Evolutionary conservation across 1,140 invertebrate species (phyloP), one percentile per base, ranked within the genome.

Genomic region (Meloidogyne hapla): DNA sequence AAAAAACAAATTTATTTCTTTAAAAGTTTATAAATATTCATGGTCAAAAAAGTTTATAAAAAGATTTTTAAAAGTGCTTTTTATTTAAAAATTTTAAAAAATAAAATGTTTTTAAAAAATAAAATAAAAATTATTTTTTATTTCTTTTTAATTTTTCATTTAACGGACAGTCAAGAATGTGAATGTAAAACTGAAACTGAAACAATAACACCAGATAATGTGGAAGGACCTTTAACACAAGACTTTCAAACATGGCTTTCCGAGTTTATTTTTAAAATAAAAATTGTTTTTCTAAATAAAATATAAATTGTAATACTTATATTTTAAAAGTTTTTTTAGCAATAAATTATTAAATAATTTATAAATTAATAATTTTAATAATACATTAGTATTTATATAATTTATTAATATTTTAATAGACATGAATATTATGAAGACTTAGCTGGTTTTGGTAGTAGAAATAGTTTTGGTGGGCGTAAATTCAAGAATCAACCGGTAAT

Each of bases 401-500:
- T 13, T 13, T 42, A 9, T 2, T 42, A 42, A 42, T 42, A 13
- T 42, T 42, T 13, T 42, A 10, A 48, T 5, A 48, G 45, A 2
- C 45, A 48, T 48, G 25, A 62, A 21, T 72, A 72, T 40, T 26
- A 72, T 40, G 42, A 48, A 25, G 48, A 40, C 23, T 38, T 48
- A 4, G 26, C 61, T 61, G 38, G 48, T 33, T 23, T 63, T 40
- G 70, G 70, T n/a, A 48, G 10, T 18, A 12, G 8, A 33, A 45
- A 40, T 61, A 28, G 23, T 63, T 72, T 62, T 63, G 70, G 70
- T 25, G 70, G 70, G 0, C 42, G 48, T 23, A 9, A 18, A 15
- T 72, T 18, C 15, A 23, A 72, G 15, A n/a, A 21, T 15, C 48
- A 72, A 15, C 38, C 33, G 68, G 68, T 69, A 69, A n/a, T 13